A percentile compares a stretch with the other conserved stretches of the same genome.
phyloP scores from a whole-genome alignment of 2,113 vertebrate genomes.

The Buteo buteo region DNA sequence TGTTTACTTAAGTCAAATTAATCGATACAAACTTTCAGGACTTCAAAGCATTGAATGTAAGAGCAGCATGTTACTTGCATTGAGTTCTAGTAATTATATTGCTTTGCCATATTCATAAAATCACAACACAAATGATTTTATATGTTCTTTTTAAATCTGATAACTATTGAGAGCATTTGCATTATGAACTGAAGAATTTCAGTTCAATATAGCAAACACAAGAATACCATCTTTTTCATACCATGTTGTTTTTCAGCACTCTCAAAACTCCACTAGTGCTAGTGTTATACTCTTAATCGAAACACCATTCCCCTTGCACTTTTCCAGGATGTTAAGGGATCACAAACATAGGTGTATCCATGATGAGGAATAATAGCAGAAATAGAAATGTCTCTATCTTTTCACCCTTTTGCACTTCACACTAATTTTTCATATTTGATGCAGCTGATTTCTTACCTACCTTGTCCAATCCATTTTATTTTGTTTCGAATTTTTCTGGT shows the following conservation, averaged over 20 bases:
- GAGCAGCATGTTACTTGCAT: neutral
- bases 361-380: neutral
- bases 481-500: neutral
- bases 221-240: neutral
- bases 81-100: neutral
- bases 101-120: neutral
- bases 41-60: neutral
- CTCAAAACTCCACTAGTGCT: neutral
- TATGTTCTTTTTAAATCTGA: neutral
- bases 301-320: neutral
- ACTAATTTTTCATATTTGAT: neutral
- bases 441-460: neutral
- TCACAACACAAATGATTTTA: neutral
- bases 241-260: neutral
- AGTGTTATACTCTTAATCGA: too few species aligned
- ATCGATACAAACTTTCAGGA: neutral
- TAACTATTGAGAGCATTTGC: neutral
- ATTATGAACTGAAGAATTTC: neutral
- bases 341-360: neutral
- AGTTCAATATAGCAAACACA: neutral
- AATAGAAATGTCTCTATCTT: neutral
- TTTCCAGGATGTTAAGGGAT: neutral
- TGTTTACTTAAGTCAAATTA: neutral
- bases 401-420: neutral
- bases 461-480: neutral